Evolutionary conservation across 2,797 vertebrate species (phyloP).

Genomic region (Synaphobranchus kaupii): DNA sequence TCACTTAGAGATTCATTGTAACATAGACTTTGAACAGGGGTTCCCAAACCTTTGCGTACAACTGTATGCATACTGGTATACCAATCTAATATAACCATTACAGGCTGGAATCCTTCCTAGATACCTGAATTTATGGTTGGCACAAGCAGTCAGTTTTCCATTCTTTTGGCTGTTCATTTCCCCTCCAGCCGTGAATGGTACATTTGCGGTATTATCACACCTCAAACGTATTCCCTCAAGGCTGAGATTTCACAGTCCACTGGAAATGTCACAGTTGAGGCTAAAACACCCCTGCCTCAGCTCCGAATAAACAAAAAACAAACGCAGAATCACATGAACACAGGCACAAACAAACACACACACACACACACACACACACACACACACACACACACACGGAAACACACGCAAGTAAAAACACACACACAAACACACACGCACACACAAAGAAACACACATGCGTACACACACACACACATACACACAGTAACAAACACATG

Average conservation of each 20-base stretch:
- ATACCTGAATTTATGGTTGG: background rate
- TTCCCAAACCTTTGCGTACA: background rate
- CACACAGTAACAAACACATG: background rate
- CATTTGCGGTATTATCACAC: slow-evolving; percentile 10
- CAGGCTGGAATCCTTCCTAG: background rate
- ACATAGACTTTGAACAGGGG: no score
- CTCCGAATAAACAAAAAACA: background rate
- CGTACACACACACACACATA: background rate
- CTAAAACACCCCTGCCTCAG: background rate
- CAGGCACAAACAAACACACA: background rate
- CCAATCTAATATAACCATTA: background rate
- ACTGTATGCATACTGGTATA: background rate
- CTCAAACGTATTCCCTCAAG: background rate
- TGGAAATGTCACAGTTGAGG: background rate
- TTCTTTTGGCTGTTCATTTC: background rate
- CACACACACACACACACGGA: background rate
- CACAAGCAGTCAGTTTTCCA: background rate
- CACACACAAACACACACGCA: background rate
- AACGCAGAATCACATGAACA: background rate
- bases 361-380: background rate
- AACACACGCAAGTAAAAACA: background rate
- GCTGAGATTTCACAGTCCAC: slow-evolving; percentile 18
- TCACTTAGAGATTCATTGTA: no score
- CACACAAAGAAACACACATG: background rate
- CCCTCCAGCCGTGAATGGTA: background rate